phyloP scores from a whole-genome alignment of 2,113 vertebrate genomes.

The Porphyrio hochstetteri region DNA sequence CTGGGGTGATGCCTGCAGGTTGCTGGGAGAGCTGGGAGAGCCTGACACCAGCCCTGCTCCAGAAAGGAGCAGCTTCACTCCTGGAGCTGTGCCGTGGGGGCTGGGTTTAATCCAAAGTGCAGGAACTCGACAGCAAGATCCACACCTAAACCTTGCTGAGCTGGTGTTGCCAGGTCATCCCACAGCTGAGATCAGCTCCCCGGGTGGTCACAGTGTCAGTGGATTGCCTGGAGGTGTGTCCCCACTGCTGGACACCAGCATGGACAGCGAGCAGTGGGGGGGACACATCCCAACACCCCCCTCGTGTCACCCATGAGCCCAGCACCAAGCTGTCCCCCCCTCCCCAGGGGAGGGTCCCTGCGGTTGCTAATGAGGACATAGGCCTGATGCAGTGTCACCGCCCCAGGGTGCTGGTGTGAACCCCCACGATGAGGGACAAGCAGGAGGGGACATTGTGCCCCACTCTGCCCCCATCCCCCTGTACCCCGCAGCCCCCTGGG shows the following conservation, averaged over 20 bases:
- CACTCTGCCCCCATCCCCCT: accelerated
- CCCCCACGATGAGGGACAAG: accelerated
- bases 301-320: accelerated
- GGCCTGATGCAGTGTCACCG: no score
- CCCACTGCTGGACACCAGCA: accelerated
- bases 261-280: not conserved
- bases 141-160: accelerated
- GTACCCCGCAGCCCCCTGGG: accelerated
- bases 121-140: not conserved
- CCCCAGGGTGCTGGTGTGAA: accelerated
- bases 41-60: not conserved
- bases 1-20: no score
- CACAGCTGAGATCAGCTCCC: not conserved
- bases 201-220: accelerated
- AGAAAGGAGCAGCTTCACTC: not conserved
- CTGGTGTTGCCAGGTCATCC: not conserved
- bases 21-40: not conserved
- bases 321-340: not conserved
- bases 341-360: no score
- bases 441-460: not conserved
- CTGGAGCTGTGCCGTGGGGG: accelerated
- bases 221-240: not conserved
- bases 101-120: not conserved
- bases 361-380: accelerated
- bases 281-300: accelerated